Base-by-base conservation (phyloP, 2,888 invertebrate genomes). In the Bellardia bayeri region DNA sequence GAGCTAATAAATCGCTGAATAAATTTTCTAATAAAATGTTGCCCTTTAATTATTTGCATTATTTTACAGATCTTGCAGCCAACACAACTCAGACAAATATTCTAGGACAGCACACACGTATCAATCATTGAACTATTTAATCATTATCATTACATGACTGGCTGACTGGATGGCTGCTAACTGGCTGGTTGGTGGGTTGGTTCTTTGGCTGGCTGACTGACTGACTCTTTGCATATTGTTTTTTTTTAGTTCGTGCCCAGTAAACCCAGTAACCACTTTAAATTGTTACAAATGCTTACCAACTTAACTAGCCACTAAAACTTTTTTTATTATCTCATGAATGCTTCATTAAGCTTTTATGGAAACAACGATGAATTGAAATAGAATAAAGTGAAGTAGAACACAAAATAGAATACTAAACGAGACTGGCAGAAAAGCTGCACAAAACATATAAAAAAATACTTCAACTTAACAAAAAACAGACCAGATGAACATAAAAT, bases 301-400 rank as follows among this genome's bases (percentile, higher is more conserved):
- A 87, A 81, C 81, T 84, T 87, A 87, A 87, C 81, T 87, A 63
- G 84, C 87, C 87, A 87, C 87, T 87, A 84, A 87, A 87, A 87
- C 82, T 87, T 87, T 87, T 56, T 87, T 84, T 84, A 84, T 87
- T 84, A 84, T 82, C 63, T 76, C 84, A 87, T 87, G 87, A 87
- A 87, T 87, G 87, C 87, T 87, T 87, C 87, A 87, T 87, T 87
- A 87, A 84, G 84, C 74, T 87, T 87, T 87, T 87, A 85, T 85
- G 80, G 74, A 85, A 85, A 80, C 74, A 85, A 85, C 74, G 80
- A 69, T 75, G 80, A 80, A 74, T 80, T 80, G 68, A 75, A 85
- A 85, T 74, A 40, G 58, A 68, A 45, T 75, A 56, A 49, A 66
- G 7, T 45, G 56, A 45, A 66, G 56, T 45, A 30, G 58, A 49